Evolutionary conservation across 2,113 vertebrate species (phyloP).

Genomic region (Oncorhynchus mykiss): DNA sequence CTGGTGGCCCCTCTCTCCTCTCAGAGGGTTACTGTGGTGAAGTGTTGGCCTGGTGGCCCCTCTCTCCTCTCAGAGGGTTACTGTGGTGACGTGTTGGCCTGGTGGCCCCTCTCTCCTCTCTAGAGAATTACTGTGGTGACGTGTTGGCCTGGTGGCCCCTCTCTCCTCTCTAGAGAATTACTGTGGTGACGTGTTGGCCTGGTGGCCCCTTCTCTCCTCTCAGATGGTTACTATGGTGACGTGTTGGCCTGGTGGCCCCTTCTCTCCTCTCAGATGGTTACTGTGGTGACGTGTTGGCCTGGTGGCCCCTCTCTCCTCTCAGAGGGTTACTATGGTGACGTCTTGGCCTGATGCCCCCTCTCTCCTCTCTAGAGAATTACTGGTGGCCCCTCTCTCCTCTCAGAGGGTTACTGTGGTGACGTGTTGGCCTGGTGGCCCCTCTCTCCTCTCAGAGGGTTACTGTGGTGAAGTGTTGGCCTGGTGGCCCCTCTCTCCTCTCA

Average conservation of each 20-base stretch:
- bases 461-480: too few species aligned
- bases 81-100: conserved; percentile 56
- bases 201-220: too few species aligned
- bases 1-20: conserved; percentile 25
- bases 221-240: too few species aligned
- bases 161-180: not conserved
- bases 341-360: too few species aligned
- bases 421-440: conserved; percentile 53
- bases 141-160: conserved; percentile 53
- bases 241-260: too few species aligned
- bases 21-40: conserved; percentile 49
- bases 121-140: conserved; percentile 52
- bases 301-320: too few species aligned
- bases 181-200: too few species aligned
- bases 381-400: conserved; percentile 38
- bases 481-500: too few species aligned
- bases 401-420: conserved; percentile 52
- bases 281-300: too few species aligned
- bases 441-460: not conserved
- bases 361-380: too few species aligned
- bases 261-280: too few species aligned
- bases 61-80: conserved; percentile 36
- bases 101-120: conserved; percentile 34
- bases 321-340: too few species aligned
- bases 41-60: conserved; percentile 54